A percentile compares a stretch with the other conserved stretches of the same genome.
phyloP scores from a whole-genome alignment of 2,888 invertebrate species.

The Clistopyga incitator region DNA sequence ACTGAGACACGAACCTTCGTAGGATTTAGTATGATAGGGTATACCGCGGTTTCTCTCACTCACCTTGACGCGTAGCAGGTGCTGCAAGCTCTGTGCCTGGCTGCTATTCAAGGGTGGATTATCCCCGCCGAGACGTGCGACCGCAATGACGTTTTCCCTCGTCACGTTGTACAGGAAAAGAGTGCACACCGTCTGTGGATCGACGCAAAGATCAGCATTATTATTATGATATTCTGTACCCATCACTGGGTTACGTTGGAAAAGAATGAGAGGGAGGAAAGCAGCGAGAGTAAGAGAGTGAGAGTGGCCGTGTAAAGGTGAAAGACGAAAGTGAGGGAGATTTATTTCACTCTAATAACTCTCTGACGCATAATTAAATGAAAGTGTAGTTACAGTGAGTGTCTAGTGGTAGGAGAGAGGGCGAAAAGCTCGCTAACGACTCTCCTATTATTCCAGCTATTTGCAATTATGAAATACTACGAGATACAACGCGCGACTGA shows the following conservation, averaged over 20 bases:
- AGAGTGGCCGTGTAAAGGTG: slow-evolving; percentile 3
- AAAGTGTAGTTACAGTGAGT: slow-evolving; percentile 26
- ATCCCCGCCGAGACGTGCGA: slow-evolving; percentile 90
- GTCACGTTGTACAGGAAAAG: slow-evolving; percentile 94
- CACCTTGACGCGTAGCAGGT: slow-evolving; percentile 85
- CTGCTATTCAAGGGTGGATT: slow-evolving; percentile 84
- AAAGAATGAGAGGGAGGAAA: not conserved
- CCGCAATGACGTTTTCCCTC: slow-evolving; percentile 94
- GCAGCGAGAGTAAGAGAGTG: not conserved
- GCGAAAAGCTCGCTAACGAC: slow-evolving; percentile 34
- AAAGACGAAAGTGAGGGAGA: slow-evolving; percentile 21
- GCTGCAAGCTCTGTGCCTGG: slow-evolving; percentile 86
- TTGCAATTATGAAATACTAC: slow-evolving; percentile 21
- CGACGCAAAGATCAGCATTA: slow-evolving; percentile 52
- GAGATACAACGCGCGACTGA: not conserved
- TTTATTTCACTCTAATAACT: slow-evolving; percentile 39
- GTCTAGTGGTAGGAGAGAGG: not conserved
- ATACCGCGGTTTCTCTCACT: slow-evolving; percentile 68
- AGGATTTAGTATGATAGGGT: not conserved
- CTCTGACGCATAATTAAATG: slow-evolving; percentile 42
- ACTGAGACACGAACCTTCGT: not conserved
- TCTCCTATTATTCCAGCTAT: slow-evolving; percentile 32
- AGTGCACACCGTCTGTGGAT: slow-evolving; percentile 91
- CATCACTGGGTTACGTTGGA: slow-evolving; percentile 3
- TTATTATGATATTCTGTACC: slow-evolving; percentile 15